Evolutionary conservation across 2,888 invertebrate genomes (phyloP), one percentile per base, ranked within the genome.

Genomic region (Cheilosia soror): DNA sequence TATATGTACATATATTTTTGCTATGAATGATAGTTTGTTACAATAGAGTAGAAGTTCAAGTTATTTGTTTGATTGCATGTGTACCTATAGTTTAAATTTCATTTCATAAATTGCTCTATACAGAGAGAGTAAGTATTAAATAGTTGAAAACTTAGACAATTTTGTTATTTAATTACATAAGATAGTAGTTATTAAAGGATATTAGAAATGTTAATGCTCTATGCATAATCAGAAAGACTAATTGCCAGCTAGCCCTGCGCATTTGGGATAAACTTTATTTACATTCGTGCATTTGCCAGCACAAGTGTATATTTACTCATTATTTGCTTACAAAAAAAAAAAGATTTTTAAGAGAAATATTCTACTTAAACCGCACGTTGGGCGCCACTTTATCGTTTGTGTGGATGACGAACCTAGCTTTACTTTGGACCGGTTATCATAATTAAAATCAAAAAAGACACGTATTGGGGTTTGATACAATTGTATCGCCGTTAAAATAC

Each of bases 41-140:
- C 15, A 27, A n/a, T 77, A 47, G 44, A 55, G 47, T 82, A 58
- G 44, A 29, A 5, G 49, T 25, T 25, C 27, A 20, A 73, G 58
- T 77, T 57, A 68, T 58, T 78, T 72, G 33, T 55, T 72, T n/a
- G 31, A 44, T 13, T 72, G 78, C 78, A 82, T 81, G 81, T 1
- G 20, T 20, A 20, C 29, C 25, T 58, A 81, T 33, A 51, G 68
- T 81, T 63, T 63, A 31, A 5, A 25, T 58, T 53, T 53, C n/a
- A 13, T 75, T 80, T 31, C n/a, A 47, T 31, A 15, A 49, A 49
- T 11, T 40, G 7, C 37, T n/a, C n/a, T n/a, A 7, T 40, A 6
- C 15, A 42, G 7, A 65, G 49, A 58, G 25, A 76, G 75, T 76
- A 76, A 76, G 75, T 76, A 76, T 25, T 20, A 11, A 37, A 2